These are phyloP conservation scores for Diorhabda carinulata DNA, from an alignment of 1,140 invertebrate species.

Conservation along the genomic window DNA sequence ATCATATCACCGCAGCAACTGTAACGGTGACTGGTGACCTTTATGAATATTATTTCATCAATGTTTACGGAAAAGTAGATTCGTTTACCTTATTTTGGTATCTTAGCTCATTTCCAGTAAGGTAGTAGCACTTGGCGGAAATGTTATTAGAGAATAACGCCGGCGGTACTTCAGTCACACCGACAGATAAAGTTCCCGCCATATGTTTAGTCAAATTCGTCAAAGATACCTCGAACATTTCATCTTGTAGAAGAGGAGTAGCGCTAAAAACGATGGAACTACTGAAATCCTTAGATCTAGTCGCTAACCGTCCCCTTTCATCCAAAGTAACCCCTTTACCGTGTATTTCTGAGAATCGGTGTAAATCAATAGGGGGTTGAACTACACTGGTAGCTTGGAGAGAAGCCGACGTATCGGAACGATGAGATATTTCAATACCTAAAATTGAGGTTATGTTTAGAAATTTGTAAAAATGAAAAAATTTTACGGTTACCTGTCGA, in stretches of 20 bases:
- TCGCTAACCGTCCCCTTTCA: slow-evolving; percentile 64
- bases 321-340: slow-evolving; percentile 69
- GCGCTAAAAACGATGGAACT: slow-evolving; percentile 72
- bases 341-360: slow-evolving; percentile 62
- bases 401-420: slow-evolving; percentile 44
- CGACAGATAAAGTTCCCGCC: slow-evolving; percentile 72
- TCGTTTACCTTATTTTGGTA: slow-evolving; percentile 49
- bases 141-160: slow-evolving; percentile 58
- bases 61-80: too few species aligned
- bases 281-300: slow-evolving; percentile 60
- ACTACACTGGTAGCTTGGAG: slow-evolving; percentile 40
- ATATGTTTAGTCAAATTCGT: slow-evolving; percentile 61
- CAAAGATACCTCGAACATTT: slow-evolving; percentile 69
- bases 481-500: slow-evolving; percentile 14
- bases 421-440: slow-evolving; percentile 17
- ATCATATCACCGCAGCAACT: too few species aligned
- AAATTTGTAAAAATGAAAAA: too few species aligned
- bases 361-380: slow-evolving; percentile 38
- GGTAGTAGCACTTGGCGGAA: slow-evolving; percentile 60
- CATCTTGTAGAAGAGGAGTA: slow-evolving; percentile 65
- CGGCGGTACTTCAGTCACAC: slow-evolving; percentile 62
- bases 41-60: too few species aligned
- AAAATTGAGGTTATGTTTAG: not conserved
- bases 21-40: too few species aligned
- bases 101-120: slow-evolving; percentile 66